Evolutionary conservation across 2,113 vertebrate species (phyloP), one percentile per base, ranked within the genome.

Genomic region (Porphyrio hochstetteri): DNA sequence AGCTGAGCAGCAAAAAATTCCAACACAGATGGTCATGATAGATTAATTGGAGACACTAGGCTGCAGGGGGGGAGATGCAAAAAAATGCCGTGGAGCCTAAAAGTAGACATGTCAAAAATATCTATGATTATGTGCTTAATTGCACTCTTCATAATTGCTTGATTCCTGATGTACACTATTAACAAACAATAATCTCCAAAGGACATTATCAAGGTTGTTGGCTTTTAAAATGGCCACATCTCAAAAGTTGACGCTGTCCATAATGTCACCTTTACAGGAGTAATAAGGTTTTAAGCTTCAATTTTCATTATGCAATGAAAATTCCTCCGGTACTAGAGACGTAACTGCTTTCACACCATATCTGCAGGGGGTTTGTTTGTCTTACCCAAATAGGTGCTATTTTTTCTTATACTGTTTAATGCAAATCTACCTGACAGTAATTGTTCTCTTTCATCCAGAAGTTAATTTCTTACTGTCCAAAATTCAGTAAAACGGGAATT

Each of bases 61-160:
- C 67, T 95, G 85, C 31, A 29, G 81, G 56, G 53, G 56, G 75
- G 20, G 65, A 79, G 48, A 83, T 75, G 72, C 16, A 92, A 93
- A 93, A 94, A 93, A 94, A 65, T 78, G 48, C 38, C n/a, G 29
- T 81, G 53, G 60, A 95, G 48, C 52, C 86, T 95, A 15, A 64
- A 88, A 96, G 88, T 60, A 93, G 82, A 68, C 87, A 96, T 96
- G 95, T 97, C 93, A 94, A 96, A 96, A 95, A 90, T 96, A 96
- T 92, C 92, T 90, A 53, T 86, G 90, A 95, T 96, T 94, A 97
- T 92, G 82, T 1, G 29, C 82, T 97, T 96, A 96, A 97, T 95
- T 96, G 86, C 93, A 82, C 72, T 90, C 90, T 88, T 60, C 84
- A 11, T 90, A 95, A 97, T 96, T 95, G 90, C 94, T 81, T 78